phyloP scores from a whole-genome alignment of 2,888 invertebrate genomes.

The Shargacucullia verbasci region DNA sequence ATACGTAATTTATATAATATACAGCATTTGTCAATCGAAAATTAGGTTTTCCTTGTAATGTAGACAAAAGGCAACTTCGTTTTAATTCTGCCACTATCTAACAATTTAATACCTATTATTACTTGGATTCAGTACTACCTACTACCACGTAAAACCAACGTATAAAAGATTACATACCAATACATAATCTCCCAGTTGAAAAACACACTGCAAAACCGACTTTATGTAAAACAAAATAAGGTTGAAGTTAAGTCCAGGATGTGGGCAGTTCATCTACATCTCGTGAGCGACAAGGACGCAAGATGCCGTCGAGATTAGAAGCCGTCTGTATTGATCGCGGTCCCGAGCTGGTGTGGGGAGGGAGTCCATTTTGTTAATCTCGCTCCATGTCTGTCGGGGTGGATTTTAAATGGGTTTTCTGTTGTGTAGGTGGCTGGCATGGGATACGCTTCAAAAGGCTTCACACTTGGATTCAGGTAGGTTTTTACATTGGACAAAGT shows the following conservation, averaged over 20 bases:
- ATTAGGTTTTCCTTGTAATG: not conserved
- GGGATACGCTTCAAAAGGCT: slow-evolving; percentile 41
- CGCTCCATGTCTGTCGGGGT: slow-evolving; percentile 75
- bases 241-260: slow-evolving; percentile 48
- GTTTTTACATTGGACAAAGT: slow-evolving; percentile 9
- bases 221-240: slow-evolving; percentile 42
- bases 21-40: too few relatives aligned
- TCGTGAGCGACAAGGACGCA: slow-evolving; percentile 82
- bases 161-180: slow-evolving; percentile 39
- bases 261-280: slow-evolving; percentile 67
- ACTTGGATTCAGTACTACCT: slow-evolving; percentile 10
- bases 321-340: slow-evolving; percentile 73
- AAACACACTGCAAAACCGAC: slow-evolving; percentile 25
- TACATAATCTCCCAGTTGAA: slow-evolving; percentile 31
- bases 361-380: slow-evolving; percentile 81
- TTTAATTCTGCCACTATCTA: not conserved
- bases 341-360: slow-evolving; percentile 49
- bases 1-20: too few relatives aligned
- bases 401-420: slow-evolving; percentile 73
- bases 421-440: slow-evolving; percentile 34
- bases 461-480: slow-evolving; percentile 21
- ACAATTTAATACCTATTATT: not conserved
- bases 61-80: not conserved
- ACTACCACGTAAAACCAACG: slow-evolving; percentile 2
- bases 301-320: slow-evolving; percentile 82